Percentiles rank a stretch among this genome's conserved stretches.
phyloP scores from a whole-genome alignment of 2,888 invertebrate species.

The Gonocerus acuteangulatus region DNA sequence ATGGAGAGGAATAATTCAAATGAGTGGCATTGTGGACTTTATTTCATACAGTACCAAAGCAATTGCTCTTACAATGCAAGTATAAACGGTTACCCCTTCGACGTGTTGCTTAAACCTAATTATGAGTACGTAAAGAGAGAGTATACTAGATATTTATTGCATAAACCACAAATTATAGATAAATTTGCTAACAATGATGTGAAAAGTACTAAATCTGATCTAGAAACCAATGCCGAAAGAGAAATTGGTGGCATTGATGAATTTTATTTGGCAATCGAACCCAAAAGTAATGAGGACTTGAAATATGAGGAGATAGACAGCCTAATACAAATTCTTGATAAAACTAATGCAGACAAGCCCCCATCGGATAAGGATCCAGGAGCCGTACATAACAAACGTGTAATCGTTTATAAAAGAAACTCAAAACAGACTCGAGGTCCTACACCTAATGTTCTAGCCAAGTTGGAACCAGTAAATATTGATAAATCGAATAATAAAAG shows the following conservation, averaged over 20 bases:
- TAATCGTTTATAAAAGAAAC: too few relatives aligned
- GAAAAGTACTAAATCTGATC: too few relatives aligned
- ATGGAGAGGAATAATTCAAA: background rate
- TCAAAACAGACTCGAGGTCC: too few relatives aligned
- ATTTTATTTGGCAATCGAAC: background rate
- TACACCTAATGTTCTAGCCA: too few relatives aligned
- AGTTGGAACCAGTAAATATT: too few relatives aligned
- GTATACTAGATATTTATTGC: background rate
- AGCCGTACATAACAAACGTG: too few relatives aligned
- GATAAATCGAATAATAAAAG: too few relatives aligned
- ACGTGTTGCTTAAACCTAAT: background rate
- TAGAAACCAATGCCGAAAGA: too few relatives aligned
- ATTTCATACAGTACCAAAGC: background rate
- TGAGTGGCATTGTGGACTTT: background rate
- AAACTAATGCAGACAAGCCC: too few relatives aligned
- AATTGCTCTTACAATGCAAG: background rate
- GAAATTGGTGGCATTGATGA: too few relatives aligned
- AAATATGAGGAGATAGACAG: background rate
- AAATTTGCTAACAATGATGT: background rate
- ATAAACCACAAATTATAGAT: background rate
- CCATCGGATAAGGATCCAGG: background rate
- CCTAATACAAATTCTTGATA: background rate
- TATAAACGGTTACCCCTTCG: background rate
- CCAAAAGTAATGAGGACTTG: background rate
- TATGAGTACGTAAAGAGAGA: background rate